Evolutionary conservation across 2,888 invertebrate species (phyloP).

Genomic region (Beris chalybata): DNA sequence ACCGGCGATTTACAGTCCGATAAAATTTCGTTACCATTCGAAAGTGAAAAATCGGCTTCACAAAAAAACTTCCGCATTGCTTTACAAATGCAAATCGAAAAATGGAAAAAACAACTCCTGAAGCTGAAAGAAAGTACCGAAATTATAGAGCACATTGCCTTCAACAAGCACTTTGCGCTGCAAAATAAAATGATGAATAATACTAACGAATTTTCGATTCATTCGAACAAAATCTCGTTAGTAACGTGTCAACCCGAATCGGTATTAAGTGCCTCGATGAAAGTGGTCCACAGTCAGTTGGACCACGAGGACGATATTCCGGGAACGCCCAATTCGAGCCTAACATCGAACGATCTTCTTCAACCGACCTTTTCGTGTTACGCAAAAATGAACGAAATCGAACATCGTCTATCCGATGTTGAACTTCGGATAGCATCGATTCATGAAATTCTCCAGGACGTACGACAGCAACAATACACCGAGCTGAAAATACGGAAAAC

Average conservation of each 20-base stretch:
- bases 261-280: conserved; percentile 6
- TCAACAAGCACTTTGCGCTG: background rate
- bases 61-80: conserved; percentile 13
- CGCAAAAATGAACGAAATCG: conserved; percentile 23
- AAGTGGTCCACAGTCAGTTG: conserved; percentile 12
- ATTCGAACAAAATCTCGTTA: background rate
- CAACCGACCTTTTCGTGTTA: conserved; percentile 10
- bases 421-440: conserved; percentile 31
- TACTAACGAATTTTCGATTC: background rate
- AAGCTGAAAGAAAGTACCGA: conserved; percentile 12
- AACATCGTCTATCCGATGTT: conserved; percentile 17
- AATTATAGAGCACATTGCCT: conserved; percentile 10
- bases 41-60: background rate
- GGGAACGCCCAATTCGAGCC: background rate
- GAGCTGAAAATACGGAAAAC: conserved; percentile 1
- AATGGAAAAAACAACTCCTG: conserved; percentile 6
- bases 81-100: conserved; percentile 18
- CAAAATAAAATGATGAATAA: too few relatives aligned
- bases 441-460: conserved; percentile 14
- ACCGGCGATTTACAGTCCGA: background rate
- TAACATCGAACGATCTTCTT: background rate
- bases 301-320: background rate
- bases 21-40: background rate
- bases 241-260: background rate
- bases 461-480: conserved; percentile 8